These are phyloP conservation scores for Lepus europaeus DNA, from an alignment of 2,113 vertebrate genomes.

Conservation along the genomic window DNA sequence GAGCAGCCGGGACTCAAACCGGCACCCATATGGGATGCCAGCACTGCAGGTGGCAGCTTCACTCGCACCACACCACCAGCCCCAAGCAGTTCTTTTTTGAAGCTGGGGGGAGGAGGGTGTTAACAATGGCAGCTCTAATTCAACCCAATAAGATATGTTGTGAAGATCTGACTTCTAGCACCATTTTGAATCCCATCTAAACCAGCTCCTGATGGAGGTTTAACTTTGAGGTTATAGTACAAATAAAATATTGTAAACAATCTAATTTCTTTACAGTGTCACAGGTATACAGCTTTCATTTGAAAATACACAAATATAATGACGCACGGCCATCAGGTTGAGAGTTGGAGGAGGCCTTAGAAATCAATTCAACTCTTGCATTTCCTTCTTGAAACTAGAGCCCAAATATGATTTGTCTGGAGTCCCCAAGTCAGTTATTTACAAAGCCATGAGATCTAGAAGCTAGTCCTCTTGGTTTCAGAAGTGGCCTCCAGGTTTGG, in stretches of 20 bases:
- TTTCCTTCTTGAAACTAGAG: constrained; percentile 59
- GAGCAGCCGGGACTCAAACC: no score
- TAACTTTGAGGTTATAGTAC: constrained; percentile 45
- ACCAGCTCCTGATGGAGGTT: constrained; percentile 63
- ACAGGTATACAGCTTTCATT: neutral
- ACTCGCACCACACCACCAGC: no score
- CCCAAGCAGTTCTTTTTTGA: constrained; percentile 15
- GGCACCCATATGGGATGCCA: no score
- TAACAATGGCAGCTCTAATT: constrained; percentile 43
- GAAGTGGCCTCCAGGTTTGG: neutral
- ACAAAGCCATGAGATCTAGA: constrained; percentile 10
- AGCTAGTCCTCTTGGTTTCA: neutral
- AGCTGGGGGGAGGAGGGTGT: neutral
- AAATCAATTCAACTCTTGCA: constrained; percentile 40
- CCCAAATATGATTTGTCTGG: constrained; percentile 26
- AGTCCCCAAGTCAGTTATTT: constrained; percentile 41
- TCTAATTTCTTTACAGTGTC: constrained; percentile 52
- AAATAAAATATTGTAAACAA: constrained; percentile 26
- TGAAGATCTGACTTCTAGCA: constrained; percentile 27
- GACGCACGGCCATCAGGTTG: neutral
- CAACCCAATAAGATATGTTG: neutral
- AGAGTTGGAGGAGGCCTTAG: constrained; percentile 32
- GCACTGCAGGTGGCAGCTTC: no score
- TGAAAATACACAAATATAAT: constrained; percentile 8
- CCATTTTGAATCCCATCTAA: constrained; percentile 60